phyloP scores from a whole-genome alignment of 2,113 vertebrate species.

The Plectropomus leopardus region DNA sequence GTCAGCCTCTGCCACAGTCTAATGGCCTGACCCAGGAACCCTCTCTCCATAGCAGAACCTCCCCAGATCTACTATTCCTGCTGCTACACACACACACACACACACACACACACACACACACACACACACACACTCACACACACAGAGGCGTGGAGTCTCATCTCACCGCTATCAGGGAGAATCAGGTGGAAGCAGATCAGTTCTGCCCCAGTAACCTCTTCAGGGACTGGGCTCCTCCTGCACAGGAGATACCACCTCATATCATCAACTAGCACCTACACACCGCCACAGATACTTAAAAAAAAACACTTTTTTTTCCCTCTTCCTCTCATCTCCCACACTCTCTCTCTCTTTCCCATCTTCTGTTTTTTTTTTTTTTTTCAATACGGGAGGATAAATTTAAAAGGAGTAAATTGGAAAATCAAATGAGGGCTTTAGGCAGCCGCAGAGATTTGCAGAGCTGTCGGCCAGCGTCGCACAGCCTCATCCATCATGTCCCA shows the following conservation, averaged over 20 bases:
- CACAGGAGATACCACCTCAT: slow-evolving; percentile 74
- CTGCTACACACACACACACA: slow-evolving; percentile 36
- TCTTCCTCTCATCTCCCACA: slow-evolving; percentile 19
- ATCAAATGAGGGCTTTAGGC: slow-evolving; percentile 99
- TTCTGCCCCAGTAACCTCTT: slow-evolving; percentile 99
- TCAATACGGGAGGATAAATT: slow-evolving; percentile 99
- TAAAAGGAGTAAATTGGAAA: slow-evolving; percentile 99
- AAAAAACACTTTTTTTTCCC: slow-evolving; percentile 79
- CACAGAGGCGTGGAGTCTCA: slow-evolving; percentile 68
- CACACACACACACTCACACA: slow-evolving; percentile 18
- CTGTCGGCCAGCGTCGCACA: slow-evolving; percentile 98
- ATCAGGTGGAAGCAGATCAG: slow-evolving; percentile 99
- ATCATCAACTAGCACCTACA: slow-evolving; percentile 76
- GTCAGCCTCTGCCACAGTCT: slow-evolving; percentile 91
- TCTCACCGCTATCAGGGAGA: slow-evolving; percentile 89
- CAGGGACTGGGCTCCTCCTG: slow-evolving; percentile 92
- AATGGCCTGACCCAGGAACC: slow-evolving; percentile 92
- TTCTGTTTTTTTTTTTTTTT: slow-evolving; percentile 83
- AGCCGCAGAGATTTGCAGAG: slow-evolving; percentile 99
- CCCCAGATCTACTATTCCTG: slow-evolving; percentile 72
- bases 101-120: slow-evolving; percentile 17
- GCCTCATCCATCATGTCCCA: slow-evolving; percentile 99
- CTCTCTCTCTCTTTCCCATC: slow-evolving; percentile 42
- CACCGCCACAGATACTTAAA: slow-evolving; percentile 64
- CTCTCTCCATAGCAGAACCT: slow-evolving; percentile 74